phyloP scores from a whole-genome alignment of 53 echinoderm and acorn worm species.

The Patiria pectinifera region DNA sequence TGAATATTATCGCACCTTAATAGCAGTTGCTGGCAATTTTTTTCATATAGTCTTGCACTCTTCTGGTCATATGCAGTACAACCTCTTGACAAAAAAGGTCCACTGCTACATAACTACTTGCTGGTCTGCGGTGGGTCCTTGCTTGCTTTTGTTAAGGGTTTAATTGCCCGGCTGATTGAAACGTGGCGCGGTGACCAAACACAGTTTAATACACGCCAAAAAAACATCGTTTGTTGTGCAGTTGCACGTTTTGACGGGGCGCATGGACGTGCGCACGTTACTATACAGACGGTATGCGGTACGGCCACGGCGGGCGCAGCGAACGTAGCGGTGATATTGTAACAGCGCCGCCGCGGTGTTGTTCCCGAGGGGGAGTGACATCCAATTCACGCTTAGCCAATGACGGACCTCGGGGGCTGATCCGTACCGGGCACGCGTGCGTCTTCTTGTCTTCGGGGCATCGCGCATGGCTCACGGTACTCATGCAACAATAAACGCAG shows the following conservation, averaged over 20 bases:
- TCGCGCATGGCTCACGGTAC: neutral
- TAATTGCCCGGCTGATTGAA: slow-evolving; percentile 57
- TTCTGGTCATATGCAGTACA: neutral
- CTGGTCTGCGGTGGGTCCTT: slow-evolving; percentile 54
- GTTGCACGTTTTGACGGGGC: slow-evolving; percentile 6
- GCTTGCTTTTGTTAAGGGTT: slow-evolving; percentile 60
- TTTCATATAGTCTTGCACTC: slow-evolving; percentile 6
- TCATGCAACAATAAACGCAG: neutral
- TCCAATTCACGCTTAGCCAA: slow-evolving; percentile 28
- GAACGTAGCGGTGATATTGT: slow-evolving; percentile 21
- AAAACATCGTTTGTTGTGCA: neutral
- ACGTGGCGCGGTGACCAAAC: slow-evolving; percentile 50
- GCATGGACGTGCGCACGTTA: neutral
- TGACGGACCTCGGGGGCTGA: slow-evolving; percentile 28
- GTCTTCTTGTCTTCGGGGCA: neutral
- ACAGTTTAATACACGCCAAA: slow-evolving; percentile 21
- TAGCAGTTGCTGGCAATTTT: slow-evolving; percentile 1
- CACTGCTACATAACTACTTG: slow-evolving; percentile 35
- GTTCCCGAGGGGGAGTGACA: slow-evolving; percentile 36
- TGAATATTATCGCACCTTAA: slow-evolving; percentile 15
- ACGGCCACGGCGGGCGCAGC: neutral
- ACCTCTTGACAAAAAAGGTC: slow-evolving; percentile 36
- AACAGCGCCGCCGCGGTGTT: slow-evolving; percentile 44
- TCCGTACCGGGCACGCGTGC: neutral
- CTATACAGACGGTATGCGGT: neutral